Percentiles rank a stretch among this genome's conserved stretches.
Conservation (phyloP, 2,113 vertebrate genomes). For the Zootoca vivipara region DNA sequence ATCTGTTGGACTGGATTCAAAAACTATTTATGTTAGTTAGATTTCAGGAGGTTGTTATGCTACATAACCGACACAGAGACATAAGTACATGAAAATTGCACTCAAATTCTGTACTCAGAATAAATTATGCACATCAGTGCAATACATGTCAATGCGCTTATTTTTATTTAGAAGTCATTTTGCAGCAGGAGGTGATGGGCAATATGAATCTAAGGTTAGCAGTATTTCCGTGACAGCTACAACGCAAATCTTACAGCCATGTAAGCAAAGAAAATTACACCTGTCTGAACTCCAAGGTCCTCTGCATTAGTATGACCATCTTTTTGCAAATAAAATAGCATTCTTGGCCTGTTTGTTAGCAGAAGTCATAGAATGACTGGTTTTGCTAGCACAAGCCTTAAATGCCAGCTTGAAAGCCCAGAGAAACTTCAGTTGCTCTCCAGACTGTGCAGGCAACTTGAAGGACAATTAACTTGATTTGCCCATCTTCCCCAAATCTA, state of each 20-base stretch:
- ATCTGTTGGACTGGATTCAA: neutral
- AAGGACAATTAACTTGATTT: neutral
- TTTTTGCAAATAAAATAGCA: neutral
- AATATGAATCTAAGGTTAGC: neutral
- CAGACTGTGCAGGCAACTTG: neutral
- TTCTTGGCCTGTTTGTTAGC: neutral
- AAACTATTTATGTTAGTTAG: neutral
- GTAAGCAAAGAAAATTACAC: neutral
- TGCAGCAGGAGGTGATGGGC: neutral
- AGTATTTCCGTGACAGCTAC: neutral
- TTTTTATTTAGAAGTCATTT: neutral
- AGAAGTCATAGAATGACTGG: neutral
- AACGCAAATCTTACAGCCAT: neutral
- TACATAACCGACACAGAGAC: neutral
- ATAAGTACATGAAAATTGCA: neutral
- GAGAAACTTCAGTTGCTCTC: neutral
- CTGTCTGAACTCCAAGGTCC: neutral
- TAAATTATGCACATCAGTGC: neutral
- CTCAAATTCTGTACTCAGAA: neutral
- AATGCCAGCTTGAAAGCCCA: neutral
- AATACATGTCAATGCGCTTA: neutral
- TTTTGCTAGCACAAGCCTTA: neutral
- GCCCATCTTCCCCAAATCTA: neutral
- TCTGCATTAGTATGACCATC: neutral
- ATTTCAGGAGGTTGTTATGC: neutral